Evolutionary conservation across 2,113 vertebrate species (phyloP).

Genomic region (Stigmatopora argus): DNA sequence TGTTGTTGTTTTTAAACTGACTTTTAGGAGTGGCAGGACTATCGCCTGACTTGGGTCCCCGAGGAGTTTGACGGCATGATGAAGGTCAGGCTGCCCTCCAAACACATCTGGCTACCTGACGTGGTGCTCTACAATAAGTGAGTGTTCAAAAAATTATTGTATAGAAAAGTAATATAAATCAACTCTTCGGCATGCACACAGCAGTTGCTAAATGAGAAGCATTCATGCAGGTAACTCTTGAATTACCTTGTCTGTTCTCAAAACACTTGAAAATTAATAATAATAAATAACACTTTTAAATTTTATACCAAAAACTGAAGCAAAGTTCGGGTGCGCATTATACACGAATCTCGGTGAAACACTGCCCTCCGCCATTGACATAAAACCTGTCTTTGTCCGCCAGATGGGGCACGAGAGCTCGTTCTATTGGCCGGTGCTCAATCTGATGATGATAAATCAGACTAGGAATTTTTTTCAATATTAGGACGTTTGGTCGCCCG

Average conservation of each 20-base stretch:
- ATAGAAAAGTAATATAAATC: slow-evolving; percentile 1
- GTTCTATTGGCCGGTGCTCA: too few relatives aligned
- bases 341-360: too few relatives aligned
- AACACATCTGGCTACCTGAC: slow-evolving; percentile 97
- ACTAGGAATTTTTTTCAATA: too few relatives aligned
- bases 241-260: slow-evolving; percentile 3
- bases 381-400: too few relatives aligned
- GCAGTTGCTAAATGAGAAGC: not conserved
- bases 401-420: too few relatives aligned
- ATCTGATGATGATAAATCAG: too few relatives aligned
- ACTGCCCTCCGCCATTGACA: too few relatives aligned
- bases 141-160: slow-evolving; percentile 40
- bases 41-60: slow-evolving; percentile 88
- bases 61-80: slow-evolving; percentile 95
- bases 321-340: too few relatives aligned
- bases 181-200: not conserved
- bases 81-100: slow-evolving; percentile 94
- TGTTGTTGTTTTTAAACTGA: slow-evolving; percentile 23
- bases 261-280: not conserved
- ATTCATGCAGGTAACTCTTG: slow-evolving; percentile 1
- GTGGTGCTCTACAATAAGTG: slow-evolving; percentile 99
- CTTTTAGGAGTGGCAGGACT: slow-evolving; percentile 93
- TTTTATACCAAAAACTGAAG: too few relatives aligned
- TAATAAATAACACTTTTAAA: too few relatives aligned
- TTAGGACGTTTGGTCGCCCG: too few relatives aligned